Evolutionary conservation across 2,797 vertebrate species (phyloP), one percentile per base, ranked within the genome.

Genomic region (Gastrophryne carolinensis): DNA sequence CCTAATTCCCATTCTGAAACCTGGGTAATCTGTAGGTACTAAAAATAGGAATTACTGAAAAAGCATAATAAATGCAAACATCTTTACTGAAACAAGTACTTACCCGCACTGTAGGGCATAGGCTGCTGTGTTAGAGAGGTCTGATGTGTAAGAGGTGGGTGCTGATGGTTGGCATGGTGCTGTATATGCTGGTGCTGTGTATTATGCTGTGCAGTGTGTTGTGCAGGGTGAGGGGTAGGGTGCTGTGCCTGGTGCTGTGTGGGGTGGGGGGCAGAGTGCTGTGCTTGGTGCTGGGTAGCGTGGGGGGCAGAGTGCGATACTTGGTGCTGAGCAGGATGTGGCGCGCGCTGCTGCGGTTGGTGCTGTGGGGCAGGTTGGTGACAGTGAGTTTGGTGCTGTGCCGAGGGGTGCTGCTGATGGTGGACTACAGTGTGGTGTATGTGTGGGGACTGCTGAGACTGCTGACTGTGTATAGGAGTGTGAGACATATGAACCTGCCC

Each of bases 81-180:
- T n/a, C n/a, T n/a, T n/a, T n/a, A n/a, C n/a, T 39, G 1, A n/a
- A 19, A 8, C 3, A 17, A 35, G n/a, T 37, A 84, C 93, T 94
- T 91, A 95, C 95, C 94, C 76, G 93, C 86, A 87, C 89, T 94
- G 89, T 94, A 96, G 87, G 91, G 87, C 87, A 95, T 91, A 87
- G 94, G 93, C 81, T 94, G 94, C 86, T 93, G 94, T 44, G 85
- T 74, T 70, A 82, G 82, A 17, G 91, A 89, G 52, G 89, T 89
- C 84, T 92, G 94, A 82, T 94, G 94, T 80, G 92, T 86, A 81
- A 95, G 90, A 81, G 90, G 88, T 89, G 89, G 94, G 61, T 94
- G 94, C 82, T 88, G 89, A 85, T 92, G 89, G 81, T 89, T 88
- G 4, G 92, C 91, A 77, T 90, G 70, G 80, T 93, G 93, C 80